Conservation (phyloP, 1,140 invertebrate genomes). For the Heliothis subflexa region DNA sequence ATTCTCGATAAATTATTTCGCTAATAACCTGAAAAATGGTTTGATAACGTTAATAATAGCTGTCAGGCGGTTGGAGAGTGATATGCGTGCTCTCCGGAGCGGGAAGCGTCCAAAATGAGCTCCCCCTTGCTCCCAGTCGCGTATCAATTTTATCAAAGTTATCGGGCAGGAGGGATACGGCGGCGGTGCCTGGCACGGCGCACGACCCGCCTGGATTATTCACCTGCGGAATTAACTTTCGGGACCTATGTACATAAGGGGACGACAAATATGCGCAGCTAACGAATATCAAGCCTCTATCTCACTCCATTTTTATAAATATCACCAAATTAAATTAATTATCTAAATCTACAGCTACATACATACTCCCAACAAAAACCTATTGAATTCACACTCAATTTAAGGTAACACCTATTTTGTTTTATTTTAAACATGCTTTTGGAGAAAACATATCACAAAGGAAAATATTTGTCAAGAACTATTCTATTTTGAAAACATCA, state of each 20-base stretch:
- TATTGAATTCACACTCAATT: not conserved
- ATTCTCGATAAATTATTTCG: constrained; percentile 45
- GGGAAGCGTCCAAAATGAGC: constrained; percentile 53
- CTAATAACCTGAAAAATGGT: constrained; percentile 28
- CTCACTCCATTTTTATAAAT: not conserved
- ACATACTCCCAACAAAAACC: not conserved
- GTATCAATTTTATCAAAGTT: constrained; percentile 71
- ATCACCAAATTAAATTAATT: not conserved
- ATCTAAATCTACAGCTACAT: not conserved
- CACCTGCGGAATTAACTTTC: constrained; percentile 49
- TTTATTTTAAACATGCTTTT: not conserved
- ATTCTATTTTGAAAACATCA: not conserved
- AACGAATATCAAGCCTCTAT: constrained; percentile 11
- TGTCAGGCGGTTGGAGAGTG: not conserved
- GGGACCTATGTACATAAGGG: constrained; percentile 43
- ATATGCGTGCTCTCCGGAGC: constrained; percentile 48
- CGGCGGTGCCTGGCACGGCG: constrained; percentile 69
- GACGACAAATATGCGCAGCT: constrained; percentile 1
- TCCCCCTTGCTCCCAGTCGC: constrained; percentile 59
- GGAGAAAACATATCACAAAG: not conserved
- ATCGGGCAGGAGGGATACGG: constrained; percentile 65
- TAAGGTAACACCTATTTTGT: not conserved
- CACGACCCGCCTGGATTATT: constrained; percentile 51
- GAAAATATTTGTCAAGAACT: not conserved
- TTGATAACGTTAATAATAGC: constrained; percentile 25